phyloP scores from a whole-genome alignment of 2,797 vertebrate genomes.

The Scomberomorus guttatus region DNA sequence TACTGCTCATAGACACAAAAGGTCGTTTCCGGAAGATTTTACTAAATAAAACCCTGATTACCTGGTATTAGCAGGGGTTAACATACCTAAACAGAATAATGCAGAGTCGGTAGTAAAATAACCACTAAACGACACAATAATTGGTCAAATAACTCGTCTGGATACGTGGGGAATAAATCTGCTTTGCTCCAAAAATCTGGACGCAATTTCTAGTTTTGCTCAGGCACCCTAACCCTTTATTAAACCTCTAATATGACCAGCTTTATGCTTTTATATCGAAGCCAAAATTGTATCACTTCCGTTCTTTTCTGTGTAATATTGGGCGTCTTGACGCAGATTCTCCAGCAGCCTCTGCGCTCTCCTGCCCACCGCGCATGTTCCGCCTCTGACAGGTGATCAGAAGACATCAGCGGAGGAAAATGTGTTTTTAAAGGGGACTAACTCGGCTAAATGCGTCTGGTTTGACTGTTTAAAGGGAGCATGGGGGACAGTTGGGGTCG shows the following conservation, averaged over 20 bases:
- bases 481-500: not conserved
- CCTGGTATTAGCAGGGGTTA: rapidly evolving
- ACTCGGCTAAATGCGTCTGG: constrained; percentile 11
- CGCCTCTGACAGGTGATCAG: constrained; percentile 82
- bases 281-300: not conserved
- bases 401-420: constrained; percentile 72
- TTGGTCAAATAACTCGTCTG: not conserved
- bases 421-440: constrained; percentile 83
- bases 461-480: not conserved
- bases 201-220: not conserved
- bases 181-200: not conserved
- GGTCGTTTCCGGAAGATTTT: constrained; percentile 51
- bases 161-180: not conserved
- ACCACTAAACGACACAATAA: rapidly evolving
- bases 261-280: constrained; percentile 45
- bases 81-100: no score
- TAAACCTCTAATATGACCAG: rapidly evolving
- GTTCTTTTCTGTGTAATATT: not conserved
- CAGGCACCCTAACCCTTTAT: rapidly evolving
- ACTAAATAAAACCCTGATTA: constrained; percentile 62
- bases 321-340: constrained; percentile 29
- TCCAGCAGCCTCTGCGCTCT: constrained; percentile 39
- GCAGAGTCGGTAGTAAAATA: rapidly evolving
- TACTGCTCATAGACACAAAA: constrained; percentile 4
- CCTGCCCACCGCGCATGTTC: constrained; percentile 86